Conservation (phyloP, 2,113 vertebrate genomes). For the Hippocampus mohnikei region DNA sequence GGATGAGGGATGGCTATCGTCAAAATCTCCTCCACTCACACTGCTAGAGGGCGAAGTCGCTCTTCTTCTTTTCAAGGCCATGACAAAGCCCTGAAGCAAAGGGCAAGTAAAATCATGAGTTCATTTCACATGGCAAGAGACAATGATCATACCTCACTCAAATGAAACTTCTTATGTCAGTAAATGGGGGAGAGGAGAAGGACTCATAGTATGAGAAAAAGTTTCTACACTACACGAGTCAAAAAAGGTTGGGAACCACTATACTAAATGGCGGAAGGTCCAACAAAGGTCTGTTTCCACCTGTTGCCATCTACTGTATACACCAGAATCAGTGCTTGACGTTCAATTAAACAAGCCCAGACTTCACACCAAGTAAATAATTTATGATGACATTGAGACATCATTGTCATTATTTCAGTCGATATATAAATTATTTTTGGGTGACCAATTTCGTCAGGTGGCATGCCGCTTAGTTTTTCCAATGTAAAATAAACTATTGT, state of each 20-base stretch:
- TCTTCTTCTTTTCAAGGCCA: slow-evolving; percentile 97
- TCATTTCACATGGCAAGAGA: neutral
- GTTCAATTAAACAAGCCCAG: neutral
- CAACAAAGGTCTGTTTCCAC: neutral
- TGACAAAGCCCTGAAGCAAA: slow-evolving; percentile 58
- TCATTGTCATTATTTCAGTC: neutral
- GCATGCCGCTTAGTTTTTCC: neutral
- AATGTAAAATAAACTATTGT: neutral
- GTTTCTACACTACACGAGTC: no score
- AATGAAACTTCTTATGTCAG: neutral
- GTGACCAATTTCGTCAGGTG: neutral
- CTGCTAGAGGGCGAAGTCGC: slow-evolving; percentile 96
- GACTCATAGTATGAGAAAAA: no score
- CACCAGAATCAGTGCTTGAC: neutral
- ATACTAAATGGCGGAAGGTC: neutral
- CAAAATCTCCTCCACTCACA: slow-evolving; percentile 94
- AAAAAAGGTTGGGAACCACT: neutral
- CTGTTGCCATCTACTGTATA: neutral
- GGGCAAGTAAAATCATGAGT: slow-evolving; percentile 5
- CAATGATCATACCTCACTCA: neutral
- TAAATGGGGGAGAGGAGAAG: no score
- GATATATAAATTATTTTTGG: no score
- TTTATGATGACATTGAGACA: neutral
- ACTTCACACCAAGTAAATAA: neutral
- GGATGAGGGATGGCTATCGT: slow-evolving; percentile 87